Evolutionary conservation across 2,113 vertebrate genomes (phyloP).

Genomic region (Columba janthina): DNA sequence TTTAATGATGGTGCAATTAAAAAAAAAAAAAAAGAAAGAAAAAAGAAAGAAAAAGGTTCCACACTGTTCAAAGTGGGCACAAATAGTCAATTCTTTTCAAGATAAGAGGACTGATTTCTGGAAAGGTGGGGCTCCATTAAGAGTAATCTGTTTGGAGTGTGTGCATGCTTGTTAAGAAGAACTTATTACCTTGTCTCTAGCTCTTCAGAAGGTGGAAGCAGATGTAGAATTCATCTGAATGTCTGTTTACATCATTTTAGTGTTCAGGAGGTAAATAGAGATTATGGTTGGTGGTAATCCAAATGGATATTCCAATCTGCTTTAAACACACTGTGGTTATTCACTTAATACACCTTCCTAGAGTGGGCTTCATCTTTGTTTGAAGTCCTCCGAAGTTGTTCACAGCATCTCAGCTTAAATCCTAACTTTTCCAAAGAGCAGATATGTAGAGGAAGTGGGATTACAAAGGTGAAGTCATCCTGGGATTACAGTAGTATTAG

Average conservation of each 20-base stretch:
- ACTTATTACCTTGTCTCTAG: not conserved
- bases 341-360: not conserved
- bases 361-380: not conserved
- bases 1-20: conserved; percentile 1
- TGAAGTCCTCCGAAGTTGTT: not conserved
- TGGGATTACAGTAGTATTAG: not conserved
- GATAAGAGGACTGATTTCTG: not conserved
- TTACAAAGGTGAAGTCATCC: not conserved
- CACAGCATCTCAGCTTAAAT: not conserved
- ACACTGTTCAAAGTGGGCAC: not conserved
- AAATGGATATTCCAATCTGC: not conserved
- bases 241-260: not conserved
- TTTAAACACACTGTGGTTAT: not conserved
- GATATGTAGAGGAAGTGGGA: not conserved
- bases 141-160: not conserved
- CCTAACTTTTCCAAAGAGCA: not conserved
- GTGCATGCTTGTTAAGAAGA: not conserved
- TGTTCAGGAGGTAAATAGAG: not conserved
- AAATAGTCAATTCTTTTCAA: not conserved
- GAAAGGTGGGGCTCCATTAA: not conserved
- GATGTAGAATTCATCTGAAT: not conserved
- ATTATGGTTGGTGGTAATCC: not conserved
- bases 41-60: not conserved
- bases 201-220: not conserved
- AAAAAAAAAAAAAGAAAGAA: not conserved